Evolutionary conservation across 2,888 invertebrate species (phyloP).

Genomic region (Cephalotes varians): DNA sequence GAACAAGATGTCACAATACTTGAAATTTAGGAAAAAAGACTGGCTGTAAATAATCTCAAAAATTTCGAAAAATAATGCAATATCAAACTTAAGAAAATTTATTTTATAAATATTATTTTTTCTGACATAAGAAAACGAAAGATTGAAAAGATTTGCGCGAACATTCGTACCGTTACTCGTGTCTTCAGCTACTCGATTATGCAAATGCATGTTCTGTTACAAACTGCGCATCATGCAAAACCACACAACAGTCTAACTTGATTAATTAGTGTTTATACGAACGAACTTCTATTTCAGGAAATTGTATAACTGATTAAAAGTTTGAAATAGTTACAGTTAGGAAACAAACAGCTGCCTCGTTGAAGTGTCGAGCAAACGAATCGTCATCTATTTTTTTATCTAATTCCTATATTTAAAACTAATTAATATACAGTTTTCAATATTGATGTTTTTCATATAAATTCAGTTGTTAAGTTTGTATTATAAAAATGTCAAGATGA

Average conservation of each 20-base stretch:
- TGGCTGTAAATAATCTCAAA: not conserved
- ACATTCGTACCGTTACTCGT: not conserved
- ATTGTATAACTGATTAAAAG: conserved; percentile 73
- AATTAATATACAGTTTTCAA: not conserved
- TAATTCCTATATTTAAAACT: not conserved
- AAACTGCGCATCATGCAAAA: conserved; percentile 52
- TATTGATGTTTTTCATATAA: not conserved
- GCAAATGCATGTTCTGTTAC: conserved; percentile 54
- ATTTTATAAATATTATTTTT: not conserved
- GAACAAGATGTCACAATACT: not conserved
- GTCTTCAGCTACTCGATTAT: conserved; percentile 41
- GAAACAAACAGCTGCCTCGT: conserved; percentile 30
- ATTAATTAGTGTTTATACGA: conserved; percentile 70
- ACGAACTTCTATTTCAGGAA: conserved; percentile 66
- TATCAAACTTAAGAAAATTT: not conserved
- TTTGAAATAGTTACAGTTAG: conserved; percentile 56
- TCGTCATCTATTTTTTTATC: conserved; percentile 38
- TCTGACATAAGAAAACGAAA: not conserved
- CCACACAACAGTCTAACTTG: conserved; percentile 57
- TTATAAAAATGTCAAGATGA: conserved; percentile 5
- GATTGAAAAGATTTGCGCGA: not conserved
- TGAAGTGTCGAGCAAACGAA: conserved; percentile 57
- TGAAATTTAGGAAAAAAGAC: not conserved
- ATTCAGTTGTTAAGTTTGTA: not conserved
- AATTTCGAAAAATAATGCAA: not conserved